Conservation (phyloP, 2,888 invertebrate species). For the Idaea dimidiata region DNA sequence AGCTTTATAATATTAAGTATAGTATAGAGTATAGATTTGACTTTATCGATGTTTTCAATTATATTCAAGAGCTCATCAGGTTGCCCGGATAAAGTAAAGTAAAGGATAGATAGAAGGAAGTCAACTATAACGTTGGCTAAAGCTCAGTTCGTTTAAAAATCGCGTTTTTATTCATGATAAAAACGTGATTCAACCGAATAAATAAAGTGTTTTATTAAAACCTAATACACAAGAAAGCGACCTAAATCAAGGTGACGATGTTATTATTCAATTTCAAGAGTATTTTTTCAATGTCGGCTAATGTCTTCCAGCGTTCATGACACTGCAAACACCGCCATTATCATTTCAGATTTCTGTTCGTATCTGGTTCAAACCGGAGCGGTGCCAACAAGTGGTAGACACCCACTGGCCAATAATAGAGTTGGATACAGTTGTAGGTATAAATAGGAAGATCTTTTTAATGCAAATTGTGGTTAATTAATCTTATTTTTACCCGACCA, state of each 20-base stretch:
- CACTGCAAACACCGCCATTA: constrained; percentile 42
- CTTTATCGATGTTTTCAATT: too few species aligned
- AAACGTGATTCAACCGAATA: too few species aligned
- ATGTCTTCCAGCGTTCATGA: constrained; percentile 37
- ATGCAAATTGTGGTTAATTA: not conserved
- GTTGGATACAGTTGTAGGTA: not conserved
- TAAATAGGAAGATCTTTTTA: not conserved
- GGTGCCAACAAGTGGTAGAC: constrained; percentile 26
- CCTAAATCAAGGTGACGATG: not conserved
- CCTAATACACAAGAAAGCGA: not conserved
- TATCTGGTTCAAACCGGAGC: constrained; percentile 39
- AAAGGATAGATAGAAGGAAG: too few species aligned
- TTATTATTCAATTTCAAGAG: not conserved
- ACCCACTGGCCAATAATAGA: not conserved
- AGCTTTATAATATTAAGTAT: too few species aligned
- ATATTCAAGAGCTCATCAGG: too few species aligned
- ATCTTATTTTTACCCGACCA: not conserved
- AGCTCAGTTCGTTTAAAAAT: too few species aligned
- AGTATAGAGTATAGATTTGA: too few species aligned
- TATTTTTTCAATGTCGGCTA: constrained; percentile 1
- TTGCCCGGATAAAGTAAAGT: too few species aligned
- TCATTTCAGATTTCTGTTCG: constrained; percentile 24
- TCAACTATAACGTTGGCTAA: too few species aligned
- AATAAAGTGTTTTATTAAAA: too few species aligned
- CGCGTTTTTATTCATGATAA: too few species aligned